Base-by-base conservation (phyloP, 2,888 invertebrate genomes). In the Chymomyza fuscimana region DNA sequence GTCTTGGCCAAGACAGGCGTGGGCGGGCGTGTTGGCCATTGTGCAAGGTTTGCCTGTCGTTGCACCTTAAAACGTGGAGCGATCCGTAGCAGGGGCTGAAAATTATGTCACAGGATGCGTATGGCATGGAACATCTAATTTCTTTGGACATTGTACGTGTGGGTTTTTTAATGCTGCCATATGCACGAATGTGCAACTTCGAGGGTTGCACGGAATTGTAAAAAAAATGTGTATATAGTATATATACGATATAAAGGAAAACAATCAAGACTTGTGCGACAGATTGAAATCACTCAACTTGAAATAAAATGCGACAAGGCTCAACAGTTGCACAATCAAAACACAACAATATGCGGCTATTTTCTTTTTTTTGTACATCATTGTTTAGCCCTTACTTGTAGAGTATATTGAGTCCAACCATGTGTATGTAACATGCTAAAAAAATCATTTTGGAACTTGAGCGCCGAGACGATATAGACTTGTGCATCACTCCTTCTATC, bases 201-300 rank as follows among this genome's bases (percentile, higher is more conserved):
- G 67, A 78, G 73, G 83, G 77, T 79, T 77, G 77, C 66, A 22
- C 9, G 15, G 5, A 64, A 86, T 81, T 78, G 67, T 76, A 72
- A 70, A 73, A 72, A 73, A 67, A 56, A 25, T 12, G 6, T 46
- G 12, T 46, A 4, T 36, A 36, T 36, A 7, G 25, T 36, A 12
- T 46, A 6, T 40, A 46, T 46, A 1, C 5, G 12, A 46, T 46
- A 46, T 46, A 46, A 46, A 67, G 73, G 69, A 73, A 66, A 72
- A 76, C 69, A 76, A 73, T 86, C 84, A 83, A 83, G 84, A 79
- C 77, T 74, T 62, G 16, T 58, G 89, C 82, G 90, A 90, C 90
- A 90, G 90, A 91, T 91, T 91, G 90, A 90, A 91, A 87, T 91
- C 91, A 91, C 86, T 91, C 90, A 88, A 89, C 87, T 90, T 81